Base-by-base conservation (phyloP, 2,888 invertebrate genomes). In the Luperina testacea region DNA sequence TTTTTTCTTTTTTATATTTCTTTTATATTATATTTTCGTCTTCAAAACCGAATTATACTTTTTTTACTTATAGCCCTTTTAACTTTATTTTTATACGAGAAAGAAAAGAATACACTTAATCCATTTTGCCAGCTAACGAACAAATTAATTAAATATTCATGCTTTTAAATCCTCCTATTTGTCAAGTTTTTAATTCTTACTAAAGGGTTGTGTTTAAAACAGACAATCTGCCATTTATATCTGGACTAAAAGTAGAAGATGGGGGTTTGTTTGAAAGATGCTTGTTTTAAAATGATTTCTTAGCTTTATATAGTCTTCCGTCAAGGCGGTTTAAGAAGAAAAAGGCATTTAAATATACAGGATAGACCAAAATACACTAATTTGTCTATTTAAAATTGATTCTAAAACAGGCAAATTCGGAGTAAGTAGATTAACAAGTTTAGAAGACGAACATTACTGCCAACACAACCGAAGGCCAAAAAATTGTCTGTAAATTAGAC, bases 121-220 rank as follows among this genome's bases (percentile, higher is more conserved):
- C 76, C 38, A 73, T 81, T 80, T 79, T 48, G 45, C 69, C 67
- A 57, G 77, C 77, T 67, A 53, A 77, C 64, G 67, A 83, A 75
- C 69, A 71, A 83, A 86, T 83, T 80, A 77, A 80, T 85, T 86
- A 73, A 42, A 83, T 70, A 59, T 70, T 80, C 61, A 68, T 75
- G 69, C 75, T 75, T 71, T 61, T 75, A 75, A 86, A 86, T 86
- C 87, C 83, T 86, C 72, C 72, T 79, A 79, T 86, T 86, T 77
- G 74, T 86, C 80, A 86, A 74, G 85, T 83, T 38, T 38, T 38
- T 86, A 85, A 78, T 81, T 77, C 80, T 77, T 67, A 48, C 68
- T 82, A 61, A 80, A 76, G 67, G 81, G 81, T 78, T 78, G 20
- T 38, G 65, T 77, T 81, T 79, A 82, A 67, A 48, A 64, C 68